Conservation (phyloP, 1,140 invertebrate genomes). For the Zaprionus camerounensis region DNA sequence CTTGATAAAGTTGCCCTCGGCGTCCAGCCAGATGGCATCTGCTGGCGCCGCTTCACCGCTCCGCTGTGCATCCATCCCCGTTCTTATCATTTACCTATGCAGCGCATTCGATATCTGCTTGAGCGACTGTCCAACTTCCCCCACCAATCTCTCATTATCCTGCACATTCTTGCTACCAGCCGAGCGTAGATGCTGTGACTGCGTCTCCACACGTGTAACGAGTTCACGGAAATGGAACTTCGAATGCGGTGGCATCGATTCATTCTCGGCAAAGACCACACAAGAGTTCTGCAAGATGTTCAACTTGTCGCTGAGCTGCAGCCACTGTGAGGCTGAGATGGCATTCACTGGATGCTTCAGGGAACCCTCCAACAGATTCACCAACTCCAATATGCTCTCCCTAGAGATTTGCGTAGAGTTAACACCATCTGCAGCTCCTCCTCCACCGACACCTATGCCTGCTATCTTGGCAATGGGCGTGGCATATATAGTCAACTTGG, state of each 20-base stretch:
- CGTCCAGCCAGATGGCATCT: constrained; percentile 74
- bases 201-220: constrained; percentile 91
- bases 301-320: constrained; percentile 94
- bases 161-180: constrained; percentile 89
- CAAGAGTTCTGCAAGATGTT: constrained; percentile 92
- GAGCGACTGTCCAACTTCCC: constrained; percentile 91
- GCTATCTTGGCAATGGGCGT: constrained; percentile 85
- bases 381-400: constrained; percentile 89
- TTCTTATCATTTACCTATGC: constrained; percentile 88
- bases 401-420: constrained; percentile 85
- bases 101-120: constrained; percentile 92
- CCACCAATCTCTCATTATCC: constrained; percentile 88
- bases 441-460: constrained; percentile 73
- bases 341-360: constrained; percentile 87
- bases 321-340: constrained; percentile 88
- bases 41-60: constrained; percentile 45
- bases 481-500: constrained; percentile 86
- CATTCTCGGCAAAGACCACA: constrained; percentile 88
- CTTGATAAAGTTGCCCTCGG: constrained; percentile 82
- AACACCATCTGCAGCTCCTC: constrained; percentile 26
- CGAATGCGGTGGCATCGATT: constrained; percentile 92
- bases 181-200: constrained; percentile 90
- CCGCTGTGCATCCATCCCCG: constrained; percentile 72
- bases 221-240: constrained; percentile 95
- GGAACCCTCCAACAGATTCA: constrained; percentile 88